Conservation (phyloP, 2,113 vertebrate species). For the Hypomesus transpacificus region DNA sequence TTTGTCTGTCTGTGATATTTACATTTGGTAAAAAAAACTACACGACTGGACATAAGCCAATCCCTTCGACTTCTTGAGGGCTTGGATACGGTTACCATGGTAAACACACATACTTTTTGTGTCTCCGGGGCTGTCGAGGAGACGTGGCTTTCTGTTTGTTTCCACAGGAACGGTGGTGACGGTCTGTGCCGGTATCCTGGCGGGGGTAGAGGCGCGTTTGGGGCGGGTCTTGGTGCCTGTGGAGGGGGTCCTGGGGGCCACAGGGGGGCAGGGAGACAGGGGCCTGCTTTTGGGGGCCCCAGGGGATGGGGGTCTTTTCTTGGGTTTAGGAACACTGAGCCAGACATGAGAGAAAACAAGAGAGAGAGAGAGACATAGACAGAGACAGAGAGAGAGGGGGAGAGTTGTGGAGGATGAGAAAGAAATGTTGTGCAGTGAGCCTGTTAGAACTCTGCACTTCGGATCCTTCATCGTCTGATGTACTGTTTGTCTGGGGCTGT, state of each 20-base stretch:
- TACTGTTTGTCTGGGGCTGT: no score
- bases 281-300: slow-evolving; percentile 77
- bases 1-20: not conserved
- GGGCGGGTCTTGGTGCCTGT: slow-evolving; percentile 73
- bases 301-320: slow-evolving; percentile 80
- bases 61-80: slow-evolving; percentile 1
- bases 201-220: slow-evolving; percentile 72
- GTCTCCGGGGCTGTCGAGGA: slow-evolving; percentile 51
- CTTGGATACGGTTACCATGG: slow-evolving; percentile 18
- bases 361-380: not conserved
- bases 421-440: not conserved
- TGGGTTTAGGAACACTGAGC: slow-evolving; percentile 70
- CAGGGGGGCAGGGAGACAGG: slow-evolving; percentile 74
- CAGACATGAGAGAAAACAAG: not conserved
- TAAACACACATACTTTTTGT: slow-evolving; percentile 59
- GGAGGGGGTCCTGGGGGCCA: slow-evolving; percentile 68
- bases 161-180: slow-evolving; percentile 66
- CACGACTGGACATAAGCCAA: slow-evolving; percentile 17
- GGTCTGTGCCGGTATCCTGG: slow-evolving; percentile 55
- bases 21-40: not conserved
- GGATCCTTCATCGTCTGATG: no score
- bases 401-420: not conserved
- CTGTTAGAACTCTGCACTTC: no score
- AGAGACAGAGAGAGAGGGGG: not conserved
- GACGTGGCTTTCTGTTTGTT: slow-evolving; percentile 51